Evolutionary conservation across 2,113 vertebrate species (phyloP).

Genomic region (Plectropomus leopardus): DNA sequence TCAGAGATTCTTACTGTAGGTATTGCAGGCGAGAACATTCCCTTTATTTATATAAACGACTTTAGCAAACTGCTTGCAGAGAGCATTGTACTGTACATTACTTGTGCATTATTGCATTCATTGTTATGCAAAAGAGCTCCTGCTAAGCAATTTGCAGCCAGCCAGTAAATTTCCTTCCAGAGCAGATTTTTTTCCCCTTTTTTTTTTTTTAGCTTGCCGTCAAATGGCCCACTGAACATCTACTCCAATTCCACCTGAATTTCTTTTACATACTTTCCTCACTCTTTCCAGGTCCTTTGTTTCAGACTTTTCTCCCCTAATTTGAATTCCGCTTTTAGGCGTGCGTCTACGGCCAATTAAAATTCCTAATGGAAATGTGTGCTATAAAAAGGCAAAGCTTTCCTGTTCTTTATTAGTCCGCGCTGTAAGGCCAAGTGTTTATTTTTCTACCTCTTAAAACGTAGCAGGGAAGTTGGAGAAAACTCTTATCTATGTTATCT

Average conservation of each 20-base stretch:
- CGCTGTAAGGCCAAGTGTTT: conserved; percentile 42
- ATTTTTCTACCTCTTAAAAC: conserved; percentile 24
- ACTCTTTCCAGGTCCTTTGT: conserved; percentile 39
- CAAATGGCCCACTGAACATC: conserved; percentile 54
- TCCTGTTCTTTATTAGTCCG: conserved; percentile 57
- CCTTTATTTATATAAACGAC: conserved; percentile 50
- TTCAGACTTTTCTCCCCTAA: conserved; percentile 43
- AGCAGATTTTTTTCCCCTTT: conserved; percentile 27
- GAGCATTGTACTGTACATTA: conserved; percentile 46
- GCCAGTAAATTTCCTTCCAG: conserved; percentile 55
- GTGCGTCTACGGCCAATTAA: conserved; percentile 70
- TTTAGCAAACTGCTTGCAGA: conserved; percentile 40
- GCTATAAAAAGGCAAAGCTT: conserved; percentile 59
- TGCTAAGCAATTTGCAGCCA: conserved; percentile 37
- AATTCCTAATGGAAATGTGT: conserved; percentile 71
- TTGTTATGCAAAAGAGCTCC: conserved; percentile 67
- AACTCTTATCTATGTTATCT: conserved; percentile 27
- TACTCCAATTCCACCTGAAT: conserved; percentile 35
- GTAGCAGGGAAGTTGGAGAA: conserved; percentile 15
- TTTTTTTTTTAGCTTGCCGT: conserved; percentile 31
- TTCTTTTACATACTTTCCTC: conserved; percentile 43
- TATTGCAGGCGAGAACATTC: conserved; percentile 18
- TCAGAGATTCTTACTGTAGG: conserved; percentile 19
- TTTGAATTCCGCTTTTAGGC: conserved; percentile 68
- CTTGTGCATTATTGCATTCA: conserved; percentile 49